Conservation (phyloP, 2,113 vertebrate genomes). For the Brachyhypopomus occidentalis region DNA sequence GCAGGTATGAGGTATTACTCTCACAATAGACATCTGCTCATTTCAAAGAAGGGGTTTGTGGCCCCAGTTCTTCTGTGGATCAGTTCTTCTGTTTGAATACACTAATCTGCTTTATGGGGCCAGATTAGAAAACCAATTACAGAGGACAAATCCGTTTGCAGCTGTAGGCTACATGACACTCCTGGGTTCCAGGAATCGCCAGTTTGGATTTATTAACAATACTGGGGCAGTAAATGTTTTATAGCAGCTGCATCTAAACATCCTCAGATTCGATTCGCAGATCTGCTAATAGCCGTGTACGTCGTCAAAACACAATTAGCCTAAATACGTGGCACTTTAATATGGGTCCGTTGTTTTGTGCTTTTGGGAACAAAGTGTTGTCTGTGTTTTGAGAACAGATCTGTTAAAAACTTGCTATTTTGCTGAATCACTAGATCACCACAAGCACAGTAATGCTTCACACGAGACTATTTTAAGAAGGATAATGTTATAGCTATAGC, state of each 20-base stretch:
- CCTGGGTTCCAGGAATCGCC: neutral
- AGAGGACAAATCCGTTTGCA: neutral
- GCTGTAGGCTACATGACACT: neutral
- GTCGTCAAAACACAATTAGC: neutral
- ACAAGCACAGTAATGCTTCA: neutral
- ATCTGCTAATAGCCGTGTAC: neutral
- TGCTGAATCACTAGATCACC: neutral
- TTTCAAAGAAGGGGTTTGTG: conserved; percentile 21
- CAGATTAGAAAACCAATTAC: conserved; percentile 11
- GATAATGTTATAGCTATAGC: neutral
- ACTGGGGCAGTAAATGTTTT: neutral
- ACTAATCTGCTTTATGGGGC: conserved; percentile 23
- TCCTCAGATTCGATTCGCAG: conserved; percentile 4
- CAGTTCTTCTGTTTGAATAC: conserved; percentile 10
- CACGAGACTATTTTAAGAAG: neutral
- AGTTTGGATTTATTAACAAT: neutral
- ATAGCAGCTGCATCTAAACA: conserved; percentile 20
- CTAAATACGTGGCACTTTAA: neutral
- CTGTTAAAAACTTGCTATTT: neutral
- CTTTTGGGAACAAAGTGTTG: neutral
- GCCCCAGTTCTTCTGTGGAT: conserved; percentile 1
- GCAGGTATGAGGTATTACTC: conserved; percentile 8
- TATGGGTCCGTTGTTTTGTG: neutral
- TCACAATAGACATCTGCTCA: conserved; percentile 33
- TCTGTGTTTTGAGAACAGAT: neutral